Base-by-base conservation (phyloP, 2,888 invertebrate species). In the Dasypogon diadema region DNA sequence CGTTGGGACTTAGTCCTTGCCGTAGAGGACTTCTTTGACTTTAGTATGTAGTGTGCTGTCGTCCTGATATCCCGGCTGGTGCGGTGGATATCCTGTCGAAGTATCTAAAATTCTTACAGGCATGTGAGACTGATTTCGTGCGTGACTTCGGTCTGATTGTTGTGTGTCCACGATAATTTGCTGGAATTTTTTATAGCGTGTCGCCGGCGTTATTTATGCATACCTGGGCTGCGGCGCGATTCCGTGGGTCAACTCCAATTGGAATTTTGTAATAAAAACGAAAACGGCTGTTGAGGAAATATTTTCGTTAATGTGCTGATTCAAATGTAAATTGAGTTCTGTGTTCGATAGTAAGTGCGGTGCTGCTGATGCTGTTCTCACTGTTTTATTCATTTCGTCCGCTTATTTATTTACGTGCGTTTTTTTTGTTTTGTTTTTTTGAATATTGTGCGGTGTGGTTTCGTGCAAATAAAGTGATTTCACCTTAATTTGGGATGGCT, bases 31-130 rank as follows among this genome's bases (percentile, higher is more conserved):
- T 24, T 70, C 54, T 51, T 54, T 18, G 51, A 8, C 51, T 70
- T 70, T 37, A 70, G 70, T 70, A 30, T 54, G 54, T 34, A 70
- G 46, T 54, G 70, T 70, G 70, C 70, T 54, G 70, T 70, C 70
- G 70, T 70, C 70, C 54, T 51, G 70, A 22, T 54, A 70, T 48
- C 24, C 22, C 65, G 65, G n/a, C 12, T 34, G 24, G 46, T 48
- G n/a, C 48, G 24, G 46, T 26, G 48, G 26, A 16, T 24, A 18
- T 14, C 26, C 26, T 37, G 46, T 37, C 18, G 10, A 46, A 24
- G 26, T 34, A 16, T 21, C 1, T 4, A 8, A 14, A 12, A 30
- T 8, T 18, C 3, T 37, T 63, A 14, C 26, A 42, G 16, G 21
- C 30, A 10, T 56, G 56, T 56, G 24, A 4, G 14, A 10, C 10